A percentile compares a stretch with the other conserved stretches of the same genome.
Evolutionary conservation across 2,888 invertebrate species (phyloP).

Genomic region (Monoplex corrugatus): DNA sequence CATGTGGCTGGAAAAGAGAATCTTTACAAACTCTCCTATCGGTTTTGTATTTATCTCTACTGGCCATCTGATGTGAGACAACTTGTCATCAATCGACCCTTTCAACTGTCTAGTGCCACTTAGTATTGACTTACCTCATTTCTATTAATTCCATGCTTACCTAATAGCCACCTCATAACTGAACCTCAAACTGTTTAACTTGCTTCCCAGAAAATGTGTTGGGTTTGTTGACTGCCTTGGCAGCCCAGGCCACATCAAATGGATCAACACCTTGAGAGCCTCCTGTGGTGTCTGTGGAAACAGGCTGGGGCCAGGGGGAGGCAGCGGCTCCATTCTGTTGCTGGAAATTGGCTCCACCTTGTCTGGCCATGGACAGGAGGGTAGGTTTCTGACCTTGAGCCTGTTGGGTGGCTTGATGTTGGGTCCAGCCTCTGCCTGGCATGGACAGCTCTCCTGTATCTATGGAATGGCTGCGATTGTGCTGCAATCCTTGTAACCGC

Average conservation of each 20-base stretch:
- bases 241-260: slow-evolving; percentile 93
- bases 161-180: slow-evolving; percentile 53
- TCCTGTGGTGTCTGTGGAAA: slow-evolving; percentile 41
- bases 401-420: not conserved
- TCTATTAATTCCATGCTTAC: not conserved
- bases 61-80: not conserved
- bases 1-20: not conserved
- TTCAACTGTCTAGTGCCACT: too few species aligned
- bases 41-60: not conserved
- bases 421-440: slow-evolving; percentile 55
- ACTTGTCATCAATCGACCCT: too few species aligned
- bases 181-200: slow-evolving; percentile 66
- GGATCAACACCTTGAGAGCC: slow-evolving; percentile 84
- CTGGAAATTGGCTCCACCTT: slow-evolving; percentile 82
- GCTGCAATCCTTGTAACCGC: slow-evolving; percentile 55
- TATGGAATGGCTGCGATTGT: slow-evolving; percentile 78
- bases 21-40: not conserved
- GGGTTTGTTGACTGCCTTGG: slow-evolving; percentile 84
- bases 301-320: slow-evolving; percentile 73
- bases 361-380: slow-evolving; percentile 71
- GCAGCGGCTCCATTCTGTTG: slow-evolving; percentile 64
- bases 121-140: too few species aligned
- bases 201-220: slow-evolving; percentile 57
- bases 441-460: slow-evolving; percentile 73
- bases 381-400: slow-evolving; percentile 65